Evolutionary conservation across 2,888 invertebrate species (phyloP).

Genomic region (Palloptera scutellata): DNA sequence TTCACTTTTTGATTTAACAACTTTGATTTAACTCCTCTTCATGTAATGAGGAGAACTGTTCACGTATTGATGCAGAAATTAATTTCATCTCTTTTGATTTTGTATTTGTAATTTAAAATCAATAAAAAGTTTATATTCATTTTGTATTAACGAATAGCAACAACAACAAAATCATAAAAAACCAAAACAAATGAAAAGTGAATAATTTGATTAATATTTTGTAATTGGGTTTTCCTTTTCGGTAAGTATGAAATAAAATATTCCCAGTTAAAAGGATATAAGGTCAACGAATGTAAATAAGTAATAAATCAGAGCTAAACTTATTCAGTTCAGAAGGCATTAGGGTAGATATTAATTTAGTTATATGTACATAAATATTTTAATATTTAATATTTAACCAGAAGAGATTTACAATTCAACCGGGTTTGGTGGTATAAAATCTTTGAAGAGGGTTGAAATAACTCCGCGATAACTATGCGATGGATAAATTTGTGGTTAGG

Average conservation of each 20-base stretch:
- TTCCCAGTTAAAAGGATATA: slow-evolving; percentile 11
- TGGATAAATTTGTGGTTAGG: too few relatives aligned
- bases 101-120: slow-evolving; percentile 19
- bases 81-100: slow-evolving; percentile 18
- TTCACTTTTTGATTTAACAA: too few relatives aligned
- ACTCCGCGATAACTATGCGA: too few relatives aligned
- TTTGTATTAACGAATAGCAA: slow-evolving; percentile 21
- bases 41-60: slow-evolving; percentile 9
- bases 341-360: too few relatives aligned
- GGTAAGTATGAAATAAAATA: slow-evolving; percentile 8
- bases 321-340: too few relatives aligned
- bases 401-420: too few relatives aligned
- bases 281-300: slow-evolving; percentile 9
- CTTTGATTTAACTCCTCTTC: neutral
- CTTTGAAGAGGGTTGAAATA: too few relatives aligned
- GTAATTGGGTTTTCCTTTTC: neutral
- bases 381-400: too few relatives aligned
- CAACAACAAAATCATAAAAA: neutral
- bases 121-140: slow-evolving; percentile 30
- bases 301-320: slow-evolving; percentile 16
- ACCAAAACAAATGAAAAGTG: neutral
- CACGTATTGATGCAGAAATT: neutral
- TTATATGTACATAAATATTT: too few relatives aligned
- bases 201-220: neutral
- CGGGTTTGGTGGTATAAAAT: too few relatives aligned